Percentiles rank a stretch among this genome's conserved stretches.
These are phyloP conservation scores for Lithosia quadra DNA, from an alignment of 2,888 invertebrate genomes.

Conservation along the genomic window DNA sequence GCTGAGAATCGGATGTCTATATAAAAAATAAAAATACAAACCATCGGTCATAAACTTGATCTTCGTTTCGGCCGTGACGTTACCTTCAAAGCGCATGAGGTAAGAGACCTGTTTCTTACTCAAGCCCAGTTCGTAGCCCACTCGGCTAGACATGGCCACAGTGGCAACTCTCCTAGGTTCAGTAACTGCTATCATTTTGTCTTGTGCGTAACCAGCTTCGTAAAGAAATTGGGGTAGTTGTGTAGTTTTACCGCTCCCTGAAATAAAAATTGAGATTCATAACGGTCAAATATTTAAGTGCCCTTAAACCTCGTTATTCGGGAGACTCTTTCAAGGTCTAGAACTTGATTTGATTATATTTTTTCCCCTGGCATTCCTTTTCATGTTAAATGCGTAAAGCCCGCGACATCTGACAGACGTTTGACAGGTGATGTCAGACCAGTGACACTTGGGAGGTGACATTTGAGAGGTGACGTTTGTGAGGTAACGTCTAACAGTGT, in stretches of 20 bases:
- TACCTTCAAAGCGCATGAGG: slow-evolving; percentile 98
- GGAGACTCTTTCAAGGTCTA: too few species aligned
- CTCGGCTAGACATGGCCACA: slow-evolving; percentile 97
- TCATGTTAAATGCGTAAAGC: too few species aligned
- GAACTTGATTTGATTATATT: too few species aligned
- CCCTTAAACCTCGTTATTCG: too few species aligned
- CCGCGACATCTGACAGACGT: too few species aligned
- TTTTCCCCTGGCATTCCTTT: too few species aligned
- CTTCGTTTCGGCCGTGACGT: slow-evolving; percentile 93
- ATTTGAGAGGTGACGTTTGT: too few species aligned
- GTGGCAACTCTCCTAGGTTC: slow-evolving; percentile 99
- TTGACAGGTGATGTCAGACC: too few species aligned
- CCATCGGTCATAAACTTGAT: slow-evolving; percentile 99
- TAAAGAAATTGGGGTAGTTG: slow-evolving; percentile 99
- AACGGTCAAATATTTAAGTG: neutral
- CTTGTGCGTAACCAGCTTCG: slow-evolving; percentile 96
- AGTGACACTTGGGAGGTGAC: too few species aligned
- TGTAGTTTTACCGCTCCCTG: slow-evolving; percentile 97
- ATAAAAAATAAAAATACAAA: slow-evolving; percentile 47
- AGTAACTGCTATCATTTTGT: slow-evolving; percentile 96
- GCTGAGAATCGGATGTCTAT: too few species aligned
- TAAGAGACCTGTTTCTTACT: slow-evolving; percentile 92
- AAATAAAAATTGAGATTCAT: neutral
- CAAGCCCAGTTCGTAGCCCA: slow-evolving; percentile 95
- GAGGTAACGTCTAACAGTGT: too few species aligned